Base-by-base conservation (phyloP, 2,113 vertebrate species). In the Aspidoscelis tigris region DNA sequence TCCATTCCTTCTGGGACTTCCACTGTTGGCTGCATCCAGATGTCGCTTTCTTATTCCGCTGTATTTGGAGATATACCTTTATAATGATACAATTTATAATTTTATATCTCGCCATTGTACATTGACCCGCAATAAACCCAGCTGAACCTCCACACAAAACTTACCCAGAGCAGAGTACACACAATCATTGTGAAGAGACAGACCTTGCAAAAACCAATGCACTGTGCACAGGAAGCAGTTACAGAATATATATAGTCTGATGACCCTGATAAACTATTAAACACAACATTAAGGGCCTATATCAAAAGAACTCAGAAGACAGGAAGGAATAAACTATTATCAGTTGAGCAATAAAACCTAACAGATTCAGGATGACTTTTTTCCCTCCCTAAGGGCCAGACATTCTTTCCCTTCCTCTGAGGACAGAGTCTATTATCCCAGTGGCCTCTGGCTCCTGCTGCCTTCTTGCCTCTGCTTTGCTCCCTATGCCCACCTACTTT, bases 401-500 rank as follows among this genome's bases (percentile, higher is more conserved):
- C 76, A 69, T 87, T 68, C 73, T 76, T 55, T 24, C 55, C 26
- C 11, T 47, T 91, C 91, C 91, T 88, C 92, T 87, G 80, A 92
- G 90, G 92, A 92, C 87, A 94, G 84, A 86, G 50, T 66, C 91
- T 88, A 88, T 78, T 58, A 21, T 84, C 87, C 80, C 10, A 78
- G 90, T 93, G 93, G 91, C 94, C 92, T 94, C 92, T 84, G 92
- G 93, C 84, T 88, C 90, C 94, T 93, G 92, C 68, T 80, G 87
- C 85, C 89, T 33, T 33, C 33, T 33, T 33, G 33, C 86, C 79
- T 86, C 87, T 88, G 22, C 91, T 90, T 18, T 18, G 18, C 58
- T 61, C 14, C 58, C 89, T 93, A 92, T 94, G 92, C 96, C 97
- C 97, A 97, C 97, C 97, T 97, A 97, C 96, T 84, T 80, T 90